Percentiles rank a stretch among this genome's conserved stretches.
Evolutionary conservation across 2,113 vertebrate species (phyloP).

Genomic region (Pantherophis guttatus): DNA sequence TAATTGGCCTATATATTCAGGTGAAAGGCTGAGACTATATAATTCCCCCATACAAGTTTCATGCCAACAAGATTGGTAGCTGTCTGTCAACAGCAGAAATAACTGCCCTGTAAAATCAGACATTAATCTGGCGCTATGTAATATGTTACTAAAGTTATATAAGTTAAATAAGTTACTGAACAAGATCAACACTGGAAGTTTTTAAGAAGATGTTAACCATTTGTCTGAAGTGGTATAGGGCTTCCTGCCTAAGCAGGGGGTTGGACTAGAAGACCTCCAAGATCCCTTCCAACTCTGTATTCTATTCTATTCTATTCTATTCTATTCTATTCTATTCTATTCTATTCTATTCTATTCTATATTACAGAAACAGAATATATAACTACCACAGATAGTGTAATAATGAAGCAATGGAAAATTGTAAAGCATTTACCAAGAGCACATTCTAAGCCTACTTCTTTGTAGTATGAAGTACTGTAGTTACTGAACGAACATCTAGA

Average conservation of each 20-base stretch:
- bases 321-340: no score
- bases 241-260: no score
- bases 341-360: no score
- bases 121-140: not conserved
- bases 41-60: not conserved
- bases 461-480: not conserved
- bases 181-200: not conserved
- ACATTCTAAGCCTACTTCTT: not conserved
- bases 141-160: not conserved
- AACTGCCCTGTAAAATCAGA: not conserved
- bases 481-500: not conserved
- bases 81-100: not conserved
- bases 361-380: not conserved
- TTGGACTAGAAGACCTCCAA: no score
- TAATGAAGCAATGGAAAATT: not conserved
- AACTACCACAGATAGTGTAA: not conserved
- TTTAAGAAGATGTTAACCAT: no score
- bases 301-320: no score
- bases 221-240: no score
- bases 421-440: not conserved
- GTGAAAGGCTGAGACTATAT: not conserved
- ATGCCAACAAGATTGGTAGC: not conserved
- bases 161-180: not conserved
- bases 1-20: not conserved
- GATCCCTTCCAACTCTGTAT: no score